Base-by-base conservation (phyloP, 2,888 invertebrate species). In the Andrena flavipes region DNA sequence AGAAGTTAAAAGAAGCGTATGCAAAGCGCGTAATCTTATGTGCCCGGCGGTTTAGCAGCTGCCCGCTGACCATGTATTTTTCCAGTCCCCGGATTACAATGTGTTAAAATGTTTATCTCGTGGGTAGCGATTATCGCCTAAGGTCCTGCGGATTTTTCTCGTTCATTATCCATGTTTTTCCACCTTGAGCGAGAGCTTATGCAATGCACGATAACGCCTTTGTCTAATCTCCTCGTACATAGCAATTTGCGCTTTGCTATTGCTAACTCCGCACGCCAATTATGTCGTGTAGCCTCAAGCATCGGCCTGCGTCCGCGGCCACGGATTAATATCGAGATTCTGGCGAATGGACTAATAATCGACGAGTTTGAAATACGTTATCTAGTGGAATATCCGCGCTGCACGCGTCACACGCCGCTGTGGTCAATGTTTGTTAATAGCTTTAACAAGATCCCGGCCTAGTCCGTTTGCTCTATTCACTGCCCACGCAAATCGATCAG, bases 371-470 rank as follows among this genome's bases (percentile, higher is more conserved):
- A 42, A 64, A 42, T 59, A 49, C 0, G 51, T 65, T 81, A 80
- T 74, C 81, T 16, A 20, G 6, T 16, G 20, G 51, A 76, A 75
- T 71, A 81, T 81, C 42, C 67, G 29, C n/a, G 30, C 29, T 29
- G 63, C 56, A 8, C 63, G 71, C 42, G 82, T 82, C 75, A 63
- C 70, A 63, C 16, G 49, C 65, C 51, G 8, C 2, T 49, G 23
- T 42, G 16, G 35, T 29, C 48, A 64, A 67, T 48, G 35, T 76
- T 82, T 48, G 70, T 82, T 82, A 84, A 87, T 69, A 65, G 74
- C 73, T 62, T 81, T 68, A 78, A 81, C 81, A 51, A 69, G 84
- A 78, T 64, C 76, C 70, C 62, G 56, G 51, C 33, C 35, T n/a
- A 64, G 77, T 67, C 63, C 59, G 49, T 82, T 85, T 67, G 69